Percentiles rank a stretch among this genome's conserved stretches.
Evolutionary conservation across 2,797 vertebrate species (phyloP).

Genomic region (Gambusia yucatana): DNA sequence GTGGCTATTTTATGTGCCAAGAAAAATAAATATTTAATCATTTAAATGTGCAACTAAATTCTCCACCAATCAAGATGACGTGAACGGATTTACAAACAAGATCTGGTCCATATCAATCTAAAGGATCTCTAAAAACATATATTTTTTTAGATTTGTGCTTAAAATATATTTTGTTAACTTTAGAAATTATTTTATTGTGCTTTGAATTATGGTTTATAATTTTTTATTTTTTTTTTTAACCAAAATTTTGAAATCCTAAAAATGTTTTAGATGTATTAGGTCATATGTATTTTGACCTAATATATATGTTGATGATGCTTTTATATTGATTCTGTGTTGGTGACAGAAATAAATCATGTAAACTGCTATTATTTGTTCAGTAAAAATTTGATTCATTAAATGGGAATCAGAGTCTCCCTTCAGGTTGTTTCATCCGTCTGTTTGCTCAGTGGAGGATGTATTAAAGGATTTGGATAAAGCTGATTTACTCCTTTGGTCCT

Average conservation of each 20-base stretch:
- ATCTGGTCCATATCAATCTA: background rate
- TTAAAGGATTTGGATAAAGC: conserved; percentile 68
- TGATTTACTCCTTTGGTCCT: conserved; percentile 55
- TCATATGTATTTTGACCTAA: background rate
- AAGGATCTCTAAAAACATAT: background rate
- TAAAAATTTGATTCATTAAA: conserved; percentile 23
- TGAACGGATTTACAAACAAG: background rate
- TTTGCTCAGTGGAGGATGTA: conserved; percentile 25
- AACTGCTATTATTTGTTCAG: background rate
- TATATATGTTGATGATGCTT: background rate
- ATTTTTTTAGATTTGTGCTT: background rate
- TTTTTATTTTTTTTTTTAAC: no score
- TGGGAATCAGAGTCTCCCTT: background rate
- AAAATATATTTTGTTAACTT: background rate
- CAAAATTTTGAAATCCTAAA: no score
- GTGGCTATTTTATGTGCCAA: background rate
- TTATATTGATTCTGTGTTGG: background rate
- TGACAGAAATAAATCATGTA: background rate
- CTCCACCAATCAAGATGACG: background rate
- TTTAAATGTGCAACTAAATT: background rate
- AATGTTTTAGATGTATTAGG: no score
- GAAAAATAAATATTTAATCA: background rate
- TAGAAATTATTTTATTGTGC: background rate
- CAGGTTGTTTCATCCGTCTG: conserved; percentile 50
- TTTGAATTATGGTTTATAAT: background rate